Base-by-base conservation (phyloP, 2,888 invertebrate species). In the Diogma glabrata region DNA sequence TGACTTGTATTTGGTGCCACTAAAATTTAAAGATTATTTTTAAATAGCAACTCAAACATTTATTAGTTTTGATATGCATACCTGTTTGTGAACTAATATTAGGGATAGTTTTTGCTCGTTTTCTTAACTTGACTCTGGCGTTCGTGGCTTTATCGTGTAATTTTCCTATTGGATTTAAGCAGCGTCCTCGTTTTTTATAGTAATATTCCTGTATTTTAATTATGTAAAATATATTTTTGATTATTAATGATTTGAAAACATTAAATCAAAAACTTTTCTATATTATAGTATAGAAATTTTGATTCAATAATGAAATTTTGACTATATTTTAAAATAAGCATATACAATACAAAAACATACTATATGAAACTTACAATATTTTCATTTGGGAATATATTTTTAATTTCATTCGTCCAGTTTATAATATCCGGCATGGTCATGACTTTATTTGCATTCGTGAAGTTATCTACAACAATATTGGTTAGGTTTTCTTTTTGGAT, bases 361-460 rank as follows among this genome's bases (percentile, higher is more conserved):
- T n/a, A n/a, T n/a, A n/a, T n/a, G n/a, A 9, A 9, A 38, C 38
- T 16, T 10, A 16, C 38, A 38, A 38, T 38, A 38, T 38, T 19
- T 16, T 38, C 16, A 38, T 19, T 38, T 8, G 38, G 38, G 19
- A 38, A 38, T 17, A 38, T 4, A 4, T 38, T 38, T 38, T 5
- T 38, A 17, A 16, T 38, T 16, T 16, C 16, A 38, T 38, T 38
- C 19, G 38, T 9, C 8, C 38, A 16, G 19, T 38, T 38, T 38
- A 38, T 38, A 38, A 38, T 38, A 38, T 38, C 38, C 5, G 38
- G 19, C 38, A 38, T 38, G 38, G 38, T 17, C 38, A 38, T 14
- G 16, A 4, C 7, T 12, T 10, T 38, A 38, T 38, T 38, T 38
- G 16, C 8, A 38, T 16, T 38, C 9, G 38, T 38, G 19, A 38